These are phyloP conservation scores for Danionella cerebrum DNA, from an alignment of 2,113 vertebrate genomes.

Conservation along the genomic window DNA sequence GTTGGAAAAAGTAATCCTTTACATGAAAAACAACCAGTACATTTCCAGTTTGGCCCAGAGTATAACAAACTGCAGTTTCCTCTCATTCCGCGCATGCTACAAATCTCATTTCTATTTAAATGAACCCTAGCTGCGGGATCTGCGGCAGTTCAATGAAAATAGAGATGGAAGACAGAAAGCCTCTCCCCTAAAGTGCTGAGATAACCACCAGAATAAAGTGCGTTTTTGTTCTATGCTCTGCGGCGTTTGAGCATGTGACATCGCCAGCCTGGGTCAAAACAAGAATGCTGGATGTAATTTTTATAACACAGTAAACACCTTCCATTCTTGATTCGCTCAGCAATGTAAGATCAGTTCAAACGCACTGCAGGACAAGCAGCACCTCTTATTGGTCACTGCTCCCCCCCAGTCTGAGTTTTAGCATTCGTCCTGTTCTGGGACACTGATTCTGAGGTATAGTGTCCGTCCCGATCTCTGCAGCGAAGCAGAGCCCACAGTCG, in stretches of 20 bases:
- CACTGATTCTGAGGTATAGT: not conserved
- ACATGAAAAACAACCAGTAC: constrained; percentile 25
- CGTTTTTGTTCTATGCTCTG: constrained; percentile 13
- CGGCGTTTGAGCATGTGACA: constrained; percentile 30
- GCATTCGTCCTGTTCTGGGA: not conserved
- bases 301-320: too few relatives aligned
- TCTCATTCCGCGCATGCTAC: constrained; percentile 29
- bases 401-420: not conserved
- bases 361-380: too few relatives aligned
- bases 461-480: constrained; percentile 50
- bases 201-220: constrained; percentile 34
- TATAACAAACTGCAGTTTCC: constrained; percentile 23
- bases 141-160: not conserved
- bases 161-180: constrained; percentile 3
- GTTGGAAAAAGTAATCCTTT: not conserved
- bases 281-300: constrained; percentile 1
- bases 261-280: constrained; percentile 27
- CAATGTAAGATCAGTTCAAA: too few relatives aligned
- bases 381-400: not conserved
- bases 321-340: too few relatives aligned
- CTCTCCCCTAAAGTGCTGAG: not conserved
- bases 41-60: constrained; percentile 28
- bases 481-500: constrained; percentile 63
- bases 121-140: constrained; percentile 3
- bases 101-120: constrained; percentile 29